Evolutionary conservation across 1,140 invertebrate genomes (phyloP).

Genomic region (Pantala flavescens): DNA sequence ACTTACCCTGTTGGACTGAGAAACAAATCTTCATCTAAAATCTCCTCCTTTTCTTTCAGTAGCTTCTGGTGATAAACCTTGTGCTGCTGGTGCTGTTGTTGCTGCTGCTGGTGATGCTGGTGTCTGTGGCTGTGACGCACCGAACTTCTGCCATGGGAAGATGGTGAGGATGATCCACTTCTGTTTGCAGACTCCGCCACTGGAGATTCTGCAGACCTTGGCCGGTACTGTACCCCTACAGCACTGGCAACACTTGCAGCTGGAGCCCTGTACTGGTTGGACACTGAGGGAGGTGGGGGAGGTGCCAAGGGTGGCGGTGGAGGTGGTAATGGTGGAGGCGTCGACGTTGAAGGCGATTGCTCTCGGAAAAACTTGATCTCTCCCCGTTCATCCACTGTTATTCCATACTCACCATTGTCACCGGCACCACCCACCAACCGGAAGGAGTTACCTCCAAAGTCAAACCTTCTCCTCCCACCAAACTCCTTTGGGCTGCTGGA

Average conservation of each 20-base stretch:
- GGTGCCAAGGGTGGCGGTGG: neutral
- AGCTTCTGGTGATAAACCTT: constrained; percentile 35
- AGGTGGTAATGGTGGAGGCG: constrained; percentile 12
- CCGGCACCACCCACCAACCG: constrained; percentile 41
- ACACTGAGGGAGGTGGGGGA: neutral
- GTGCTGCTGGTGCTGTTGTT: constrained; percentile 26
- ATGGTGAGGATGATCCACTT: neutral
- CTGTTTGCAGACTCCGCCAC: neutral
- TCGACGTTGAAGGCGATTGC: constrained; percentile 27
- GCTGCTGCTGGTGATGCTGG: constrained; percentile 20
- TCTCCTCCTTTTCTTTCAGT: constrained; percentile 41
- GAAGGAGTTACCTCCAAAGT: constrained; percentile 45
- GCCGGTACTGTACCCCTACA: neutral
- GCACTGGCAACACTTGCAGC: neutral
- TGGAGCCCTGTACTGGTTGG: neutral
- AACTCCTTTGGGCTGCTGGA: constrained; percentile 74
- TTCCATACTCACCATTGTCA: constrained; percentile 45
- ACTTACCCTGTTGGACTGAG: constrained; percentile 55
- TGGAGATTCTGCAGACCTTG: neutral
- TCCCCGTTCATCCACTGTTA: constrained; percentile 51
- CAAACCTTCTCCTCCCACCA: constrained; percentile 48
- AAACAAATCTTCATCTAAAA: constrained; percentile 54
- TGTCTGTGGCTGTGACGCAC: constrained; percentile 20
- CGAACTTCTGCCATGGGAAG: neutral
- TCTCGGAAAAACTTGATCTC: constrained; percentile 51